Percentiles rank a stretch among this genome's conserved stretches.
phyloP scores from a whole-genome alignment of 2,797 vertebrate species.

The Leptatherina wallacei region DNA sequence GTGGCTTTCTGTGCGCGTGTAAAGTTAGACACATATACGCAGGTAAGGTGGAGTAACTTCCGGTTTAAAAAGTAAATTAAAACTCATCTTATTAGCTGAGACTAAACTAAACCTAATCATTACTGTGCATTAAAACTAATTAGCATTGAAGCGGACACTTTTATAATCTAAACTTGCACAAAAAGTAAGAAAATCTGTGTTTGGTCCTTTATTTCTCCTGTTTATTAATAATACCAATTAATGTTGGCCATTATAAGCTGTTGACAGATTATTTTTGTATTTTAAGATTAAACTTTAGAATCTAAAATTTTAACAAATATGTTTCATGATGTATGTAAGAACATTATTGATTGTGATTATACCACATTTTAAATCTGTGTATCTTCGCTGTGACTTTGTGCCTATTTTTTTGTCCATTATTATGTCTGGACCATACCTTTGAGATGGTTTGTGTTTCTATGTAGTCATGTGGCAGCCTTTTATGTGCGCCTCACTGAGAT shows the following conservation, averaged over 20 bases:
- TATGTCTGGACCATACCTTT: not conserved
- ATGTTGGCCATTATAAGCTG: too few species aligned
- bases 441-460: not conserved
- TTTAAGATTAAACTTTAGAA: too few species aligned
- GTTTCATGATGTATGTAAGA: too few species aligned
- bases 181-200: too few species aligned
- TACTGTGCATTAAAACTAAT: not conserved
- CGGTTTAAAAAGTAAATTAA: conserved; percentile 25
- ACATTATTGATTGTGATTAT: not conserved
- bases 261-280: too few species aligned
- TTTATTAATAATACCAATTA: too few species aligned
- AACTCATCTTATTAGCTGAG: not conserved
- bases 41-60: not conserved
- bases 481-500: not conserved
- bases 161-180: too few species aligned
- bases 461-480: not conserved
- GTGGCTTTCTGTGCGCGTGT: too few species aligned
- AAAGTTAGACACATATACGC: not conserved
- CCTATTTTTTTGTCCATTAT: not conserved
- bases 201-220: too few species aligned
- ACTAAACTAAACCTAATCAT: not conserved
- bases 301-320: too few species aligned
- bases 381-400: not conserved
- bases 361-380: too few species aligned
- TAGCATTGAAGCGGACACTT: too few species aligned